Evolutionary conservation across 2,888 invertebrate species (phyloP), one percentile per base, ranked within the genome.

Genomic region (Capitulum mitella): DNA sequence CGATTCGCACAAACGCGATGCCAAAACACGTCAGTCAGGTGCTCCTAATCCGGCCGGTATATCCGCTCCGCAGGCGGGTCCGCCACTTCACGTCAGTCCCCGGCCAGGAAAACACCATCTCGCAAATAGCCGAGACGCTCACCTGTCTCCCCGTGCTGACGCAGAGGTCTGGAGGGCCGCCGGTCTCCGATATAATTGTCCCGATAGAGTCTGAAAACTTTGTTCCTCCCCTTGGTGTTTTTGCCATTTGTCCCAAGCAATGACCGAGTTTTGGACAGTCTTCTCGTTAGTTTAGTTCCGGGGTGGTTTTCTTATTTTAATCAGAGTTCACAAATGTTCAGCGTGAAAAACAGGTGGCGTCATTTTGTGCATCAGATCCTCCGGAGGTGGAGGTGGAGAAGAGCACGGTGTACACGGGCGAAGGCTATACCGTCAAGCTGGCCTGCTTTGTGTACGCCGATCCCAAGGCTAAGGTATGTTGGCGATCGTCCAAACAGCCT

Each of bases 371-470:
- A 2, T 3, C 83, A 88, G 88, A 87, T 82, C 83, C 85, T 32
- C 88, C 88, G 3, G 83, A 86, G 43, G 84, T 88, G 14, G 83
- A 84, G 54, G 84, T 87, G 22, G 86, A 87, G 80, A 85, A 85
- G 82, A 83, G 85, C 78, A 83, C 85, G 16, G 85, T 87, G 3
- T 86, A 85, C 81, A 85, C 87, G 19, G 86, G 85, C 46, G 84
- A 85, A 79, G 85, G 85, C 37, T 84, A 84, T 77, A 85, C 86
- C 78, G 85, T 86, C 1, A 85, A 86, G 80, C 82, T 88, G 77
- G 84, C 84, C 26, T 88, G 88, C 81, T 83, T 83, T 22, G 87
- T 88, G 0, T 85, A 85, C 79, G 86, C 86, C 8, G 85, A 85
- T 77, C 88, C 88, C 5, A 83, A 83, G 77, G 84, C 87, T 0